Evolutionary conservation across 2,113 vertebrate species (phyloP).

Genomic region (Scopus umbretta): DNA sequence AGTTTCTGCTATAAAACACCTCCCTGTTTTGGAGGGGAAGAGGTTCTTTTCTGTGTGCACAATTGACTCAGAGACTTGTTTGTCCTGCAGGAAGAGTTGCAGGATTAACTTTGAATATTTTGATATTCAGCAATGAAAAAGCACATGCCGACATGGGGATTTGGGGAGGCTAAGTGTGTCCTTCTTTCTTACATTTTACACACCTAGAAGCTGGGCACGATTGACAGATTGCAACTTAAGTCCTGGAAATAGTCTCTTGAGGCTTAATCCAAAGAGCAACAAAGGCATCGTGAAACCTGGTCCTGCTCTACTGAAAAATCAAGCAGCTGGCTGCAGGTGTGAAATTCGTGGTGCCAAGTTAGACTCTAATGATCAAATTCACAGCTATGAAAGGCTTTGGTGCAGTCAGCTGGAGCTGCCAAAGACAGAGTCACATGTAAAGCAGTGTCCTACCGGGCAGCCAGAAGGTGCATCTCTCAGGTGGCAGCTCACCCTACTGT

Average conservation of each 20-base stretch:
- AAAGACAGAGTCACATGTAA: background rate
- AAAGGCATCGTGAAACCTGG: background rate
- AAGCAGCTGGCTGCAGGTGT: background rate
- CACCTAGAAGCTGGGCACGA: background rate
- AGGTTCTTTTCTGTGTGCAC: background rate
- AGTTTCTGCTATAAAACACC: background rate
- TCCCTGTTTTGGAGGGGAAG: background rate
- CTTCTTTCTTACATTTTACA: background rate
- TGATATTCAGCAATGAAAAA: background rate
- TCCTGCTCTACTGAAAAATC: background rate
- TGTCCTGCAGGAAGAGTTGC: conserved; percentile 29
- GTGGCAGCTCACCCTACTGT: background rate
- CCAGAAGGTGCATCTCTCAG: background rate
- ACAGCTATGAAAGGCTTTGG: background rate
- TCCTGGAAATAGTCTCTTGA: conserved; percentile 2
- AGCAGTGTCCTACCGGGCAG: background rate
- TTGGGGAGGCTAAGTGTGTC: background rate
- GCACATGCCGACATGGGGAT: background rate
- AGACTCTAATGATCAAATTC: background rate
- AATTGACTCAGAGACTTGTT: conserved; percentile 18
- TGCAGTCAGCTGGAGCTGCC: background rate
- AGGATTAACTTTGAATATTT: conserved; percentile 31
- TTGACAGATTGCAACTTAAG: background rate
- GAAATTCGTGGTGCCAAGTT: background rate
- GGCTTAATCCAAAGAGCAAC: background rate